Percentiles rank a stretch among this genome's conserved stretches.
phyloP scores from a whole-genome alignment of 2,888 invertebrate species.

The Aporophyla lueneburgensis region DNA sequence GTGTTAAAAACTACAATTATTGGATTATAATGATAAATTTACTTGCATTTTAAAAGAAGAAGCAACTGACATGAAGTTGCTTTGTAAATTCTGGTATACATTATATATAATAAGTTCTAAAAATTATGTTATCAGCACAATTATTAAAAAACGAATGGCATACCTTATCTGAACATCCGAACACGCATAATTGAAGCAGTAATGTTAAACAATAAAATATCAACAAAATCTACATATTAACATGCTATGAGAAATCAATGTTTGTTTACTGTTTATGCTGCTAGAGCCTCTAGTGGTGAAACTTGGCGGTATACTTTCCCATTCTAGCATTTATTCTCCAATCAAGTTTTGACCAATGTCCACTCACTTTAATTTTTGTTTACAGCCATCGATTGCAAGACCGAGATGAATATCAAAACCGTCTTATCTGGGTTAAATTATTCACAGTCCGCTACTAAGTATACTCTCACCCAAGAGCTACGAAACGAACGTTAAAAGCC shows the following conservation, averaged over 20 bases:
- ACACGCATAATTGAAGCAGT: not conserved
- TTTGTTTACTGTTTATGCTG: not conserved
- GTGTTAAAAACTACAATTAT: slow-evolving; percentile 14
- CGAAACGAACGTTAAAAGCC: not conserved
- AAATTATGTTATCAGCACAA: not conserved
- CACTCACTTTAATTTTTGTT: not conserved
- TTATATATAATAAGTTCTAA: not conserved
- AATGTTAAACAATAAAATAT: too few relatives aligned
- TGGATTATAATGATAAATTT: not conserved
- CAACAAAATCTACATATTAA: not conserved
- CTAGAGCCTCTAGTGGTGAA: slow-evolving; percentile 8
- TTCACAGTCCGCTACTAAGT: not conserved
- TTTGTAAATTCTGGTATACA: not conserved
- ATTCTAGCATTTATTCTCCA: not conserved
- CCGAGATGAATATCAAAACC: not conserved
- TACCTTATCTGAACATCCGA: not conserved
- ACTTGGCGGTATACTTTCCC: not conserved
- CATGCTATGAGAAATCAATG: not conserved
- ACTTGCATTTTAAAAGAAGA: slow-evolving; percentile 8
- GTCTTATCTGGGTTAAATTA: not conserved
- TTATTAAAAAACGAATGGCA: not conserved
- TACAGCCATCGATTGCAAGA: not conserved
- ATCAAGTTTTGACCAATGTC: not conserved
- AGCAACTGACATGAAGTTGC: slow-evolving; percentile 17
- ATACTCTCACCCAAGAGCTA: not conserved